phyloP scores from a whole-genome alignment of 1,140 invertebrate genomes.

The Marisa cornuarietis region DNA sequence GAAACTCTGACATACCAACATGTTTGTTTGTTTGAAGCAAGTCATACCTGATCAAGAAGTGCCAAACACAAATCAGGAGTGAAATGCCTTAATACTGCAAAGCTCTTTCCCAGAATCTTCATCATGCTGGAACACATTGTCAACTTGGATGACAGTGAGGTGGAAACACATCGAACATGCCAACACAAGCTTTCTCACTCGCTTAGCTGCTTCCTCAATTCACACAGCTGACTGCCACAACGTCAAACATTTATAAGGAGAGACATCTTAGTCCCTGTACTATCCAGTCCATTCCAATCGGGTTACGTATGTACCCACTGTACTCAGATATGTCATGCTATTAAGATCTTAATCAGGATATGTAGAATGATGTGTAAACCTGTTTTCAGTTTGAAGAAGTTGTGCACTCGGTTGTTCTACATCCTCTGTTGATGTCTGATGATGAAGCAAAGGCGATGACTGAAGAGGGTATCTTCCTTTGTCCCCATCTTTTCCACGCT shows the following conservation, averaged over 20 bases:
- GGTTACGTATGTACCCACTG: too few species aligned
- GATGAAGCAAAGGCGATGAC: conserved; percentile 37
- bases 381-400: conserved; percentile 46
- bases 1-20: too few species aligned
- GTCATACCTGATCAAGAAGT: conserved; percentile 58
- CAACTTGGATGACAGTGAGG: background rate
- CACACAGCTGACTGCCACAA: too few species aligned
- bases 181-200: too few species aligned
- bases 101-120: conserved; percentile 45
- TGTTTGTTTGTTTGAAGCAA: background rate
- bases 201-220: too few species aligned
- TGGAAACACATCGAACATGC: too few species aligned
- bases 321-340: too few species aligned
- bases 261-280: too few species aligned
- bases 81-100: conserved; percentile 54
- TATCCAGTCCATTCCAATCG: too few species aligned
- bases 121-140: conserved; percentile 49
- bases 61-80: conserved; percentile 61
- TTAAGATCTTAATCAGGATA: too few species aligned
- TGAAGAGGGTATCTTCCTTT: conserved; percentile 23
- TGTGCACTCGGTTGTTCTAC: conserved; percentile 48
- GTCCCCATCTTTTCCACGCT: conserved; percentile 26
- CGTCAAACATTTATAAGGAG: too few species aligned
- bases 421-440: conserved; percentile 56
- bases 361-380: conserved; percentile 27